Evolutionary conservation across 2,888 invertebrate genomes (phyloP).

Genomic region (Aplocera efformata): DNA sequence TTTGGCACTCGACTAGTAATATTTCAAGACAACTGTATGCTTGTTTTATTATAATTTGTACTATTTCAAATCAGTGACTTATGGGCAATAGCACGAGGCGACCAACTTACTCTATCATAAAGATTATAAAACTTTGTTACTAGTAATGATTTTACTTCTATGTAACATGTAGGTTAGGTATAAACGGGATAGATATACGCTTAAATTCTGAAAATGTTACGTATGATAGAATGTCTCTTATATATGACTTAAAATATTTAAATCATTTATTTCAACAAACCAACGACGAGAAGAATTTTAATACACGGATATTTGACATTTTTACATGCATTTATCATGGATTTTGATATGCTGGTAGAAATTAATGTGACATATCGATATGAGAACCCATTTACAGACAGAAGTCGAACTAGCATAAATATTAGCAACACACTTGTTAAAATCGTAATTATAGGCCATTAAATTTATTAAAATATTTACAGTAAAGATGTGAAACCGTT

Average conservation of each 20-base stretch:
- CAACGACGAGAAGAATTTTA: no score
- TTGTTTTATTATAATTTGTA: conserved; percentile 44
- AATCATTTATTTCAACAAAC: no score
- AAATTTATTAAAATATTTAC: conserved; percentile 74
- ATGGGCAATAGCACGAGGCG: conserved; percentile 63
- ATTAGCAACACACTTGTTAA: conserved; percentile 70
- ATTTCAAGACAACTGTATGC: conserved; percentile 29
- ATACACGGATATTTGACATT: neutral
- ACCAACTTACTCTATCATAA: conserved; percentile 23
- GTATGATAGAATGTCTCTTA: conserved; percentile 18
- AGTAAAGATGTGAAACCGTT: conserved; percentile 71
- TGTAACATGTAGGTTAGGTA: conserved; percentile 23
- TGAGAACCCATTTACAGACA: conserved; percentile 32
- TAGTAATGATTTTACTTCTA: conserved; percentile 25
- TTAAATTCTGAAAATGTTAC: conserved; percentile 23
- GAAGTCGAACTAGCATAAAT: conserved; percentile 61
- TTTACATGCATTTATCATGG: neutral
- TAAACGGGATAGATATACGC: conserved; percentile 24
- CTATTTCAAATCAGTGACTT: conserved; percentile 46
- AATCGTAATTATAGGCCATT: conserved; percentile 73
- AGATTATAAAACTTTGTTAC: conserved; percentile 28
- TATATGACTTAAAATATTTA: no score
- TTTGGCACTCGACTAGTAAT: conserved; percentile 63
- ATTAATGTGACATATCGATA: conserved; percentile 33
- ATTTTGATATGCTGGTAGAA: conserved; percentile 43